Evolutionary conservation across 2,113 vertebrate species (phyloP).

Genomic region (Pleuronectes platessa): DNA sequence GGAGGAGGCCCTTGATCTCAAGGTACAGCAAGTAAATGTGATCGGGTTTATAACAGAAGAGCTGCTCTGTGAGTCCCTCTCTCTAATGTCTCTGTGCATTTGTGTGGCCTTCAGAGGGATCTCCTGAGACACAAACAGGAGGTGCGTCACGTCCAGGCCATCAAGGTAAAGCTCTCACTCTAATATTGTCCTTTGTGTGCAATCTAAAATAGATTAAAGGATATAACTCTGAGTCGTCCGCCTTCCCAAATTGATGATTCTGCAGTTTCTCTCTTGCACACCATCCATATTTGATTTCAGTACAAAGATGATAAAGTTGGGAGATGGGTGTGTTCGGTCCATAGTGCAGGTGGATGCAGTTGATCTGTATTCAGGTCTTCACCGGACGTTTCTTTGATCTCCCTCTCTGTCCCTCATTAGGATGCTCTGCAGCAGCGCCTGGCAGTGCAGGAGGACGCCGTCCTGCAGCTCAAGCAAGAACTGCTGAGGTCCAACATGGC

Average conservation of each 20-base stretch:
- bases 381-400: constrained; percentile 57
- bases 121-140: constrained; percentile 95
- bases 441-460: constrained; percentile 89
- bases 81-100: constrained; percentile 37
- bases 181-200: constrained; percentile 11
- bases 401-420: constrained; percentile 77
- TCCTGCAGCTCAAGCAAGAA: constrained; percentile 97
- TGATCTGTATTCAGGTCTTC: constrained; percentile 46
- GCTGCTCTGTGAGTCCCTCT: constrained; percentile 10
- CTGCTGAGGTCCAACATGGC: constrained; percentile 92
- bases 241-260: constrained; percentile 5
- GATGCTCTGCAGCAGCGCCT: constrained; percentile 95
- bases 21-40: constrained; percentile 83
- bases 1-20: constrained; percentile 93
- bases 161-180: constrained; percentile 88
- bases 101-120: constrained; percentile 86
- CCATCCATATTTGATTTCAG: not conserved
- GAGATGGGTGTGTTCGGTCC: constrained; percentile 10
- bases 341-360: constrained; percentile 33
- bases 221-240: constrained; percentile 21
- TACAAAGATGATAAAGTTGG: not conserved
- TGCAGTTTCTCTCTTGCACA: not conserved
- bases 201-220: constrained; percentile 38
- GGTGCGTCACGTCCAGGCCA: constrained; percentile 92
- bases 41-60: constrained; percentile 58